A percentile compares a stretch with the other conserved stretches of the same genome.
phyloP scores from a whole-genome alignment of 2,113 vertebrate species.

The Muscicapa adusta region DNA sequence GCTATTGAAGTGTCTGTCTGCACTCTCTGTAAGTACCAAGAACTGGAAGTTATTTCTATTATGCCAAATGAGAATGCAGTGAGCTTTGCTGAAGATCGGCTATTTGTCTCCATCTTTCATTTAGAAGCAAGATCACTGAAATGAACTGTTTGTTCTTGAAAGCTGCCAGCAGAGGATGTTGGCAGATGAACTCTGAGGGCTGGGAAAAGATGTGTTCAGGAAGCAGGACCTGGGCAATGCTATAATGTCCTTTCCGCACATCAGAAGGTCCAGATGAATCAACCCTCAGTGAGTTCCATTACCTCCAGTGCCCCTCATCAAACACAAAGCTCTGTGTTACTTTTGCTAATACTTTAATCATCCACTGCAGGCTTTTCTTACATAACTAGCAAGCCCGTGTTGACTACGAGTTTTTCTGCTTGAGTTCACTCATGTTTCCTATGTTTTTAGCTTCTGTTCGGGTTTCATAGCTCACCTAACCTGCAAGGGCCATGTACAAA shows the following conservation, averaged over 20 bases:
- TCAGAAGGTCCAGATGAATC: rapidly evolving
- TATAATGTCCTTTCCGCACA: background rate
- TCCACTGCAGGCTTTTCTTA: background rate
- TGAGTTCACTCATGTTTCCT: background rate
- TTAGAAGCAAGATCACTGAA: background rate
- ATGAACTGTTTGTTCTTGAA: background rate
- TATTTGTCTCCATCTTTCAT: background rate
- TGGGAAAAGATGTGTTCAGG: background rate
- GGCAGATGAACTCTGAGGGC: background rate
- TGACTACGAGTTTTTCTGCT: background rate
- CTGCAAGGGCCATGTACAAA: background rate
- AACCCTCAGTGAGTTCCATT: background rate
- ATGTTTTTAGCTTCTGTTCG: background rate
- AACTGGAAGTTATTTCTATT: background rate
- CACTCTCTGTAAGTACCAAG: background rate
- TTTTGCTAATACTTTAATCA: background rate
- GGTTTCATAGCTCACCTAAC: background rate
- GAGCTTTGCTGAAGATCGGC: background rate
- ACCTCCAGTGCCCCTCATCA: background rate
- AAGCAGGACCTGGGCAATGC: background rate
- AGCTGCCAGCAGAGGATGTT: background rate
- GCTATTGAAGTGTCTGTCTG: background rate
- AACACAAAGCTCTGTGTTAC: background rate
- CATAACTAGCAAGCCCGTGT: background rate
- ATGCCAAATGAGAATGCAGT: background rate